phyloP scores from a whole-genome alignment of 2,888 invertebrate species.

The Danaus chrysippus region DNA sequence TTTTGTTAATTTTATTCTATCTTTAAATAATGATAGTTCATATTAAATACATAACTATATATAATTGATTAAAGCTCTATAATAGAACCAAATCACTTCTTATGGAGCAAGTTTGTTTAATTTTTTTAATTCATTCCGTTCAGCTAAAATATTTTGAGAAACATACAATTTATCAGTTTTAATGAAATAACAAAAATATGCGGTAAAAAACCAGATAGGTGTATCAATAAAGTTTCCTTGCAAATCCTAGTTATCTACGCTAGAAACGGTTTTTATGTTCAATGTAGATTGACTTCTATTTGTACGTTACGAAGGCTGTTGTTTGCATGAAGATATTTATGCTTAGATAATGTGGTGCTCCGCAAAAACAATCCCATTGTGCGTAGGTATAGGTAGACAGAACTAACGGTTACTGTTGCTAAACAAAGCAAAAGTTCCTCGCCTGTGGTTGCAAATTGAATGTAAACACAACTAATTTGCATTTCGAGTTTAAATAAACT shows the following conservation, averaged over 20 bases:
- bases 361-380: conserved; percentile 24
- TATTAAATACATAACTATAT: no score
- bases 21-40: no score
- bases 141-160: background rate
- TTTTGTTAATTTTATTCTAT: no score
- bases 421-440: conserved; percentile 48
- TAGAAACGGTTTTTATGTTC: background rate
- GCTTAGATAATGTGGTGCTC: conserved; percentile 19
- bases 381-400: conserved; percentile 20
- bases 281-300: background rate
- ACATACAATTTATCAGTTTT: conserved; percentile 11
- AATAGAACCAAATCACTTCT: no score
- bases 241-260: conserved; percentile 23
- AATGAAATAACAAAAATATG: conserved; percentile 18
- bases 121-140: no score
- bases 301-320: conserved; percentile 1
- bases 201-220: conserved; percentile 17
- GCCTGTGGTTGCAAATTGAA: conserved; percentile 52
- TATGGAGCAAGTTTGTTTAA: no score
- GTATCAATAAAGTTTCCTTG: conserved; percentile 23
- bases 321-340: conserved; percentile 17
- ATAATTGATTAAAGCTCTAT: no score
- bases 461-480: conserved; percentile 55
- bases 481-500: conserved; percentile 36
- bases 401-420: conserved; percentile 37